These are phyloP conservation scores for Pseudois nayaur DNA, from an alignment of 2,113 vertebrate species.

Conservation along the genomic window DNA sequence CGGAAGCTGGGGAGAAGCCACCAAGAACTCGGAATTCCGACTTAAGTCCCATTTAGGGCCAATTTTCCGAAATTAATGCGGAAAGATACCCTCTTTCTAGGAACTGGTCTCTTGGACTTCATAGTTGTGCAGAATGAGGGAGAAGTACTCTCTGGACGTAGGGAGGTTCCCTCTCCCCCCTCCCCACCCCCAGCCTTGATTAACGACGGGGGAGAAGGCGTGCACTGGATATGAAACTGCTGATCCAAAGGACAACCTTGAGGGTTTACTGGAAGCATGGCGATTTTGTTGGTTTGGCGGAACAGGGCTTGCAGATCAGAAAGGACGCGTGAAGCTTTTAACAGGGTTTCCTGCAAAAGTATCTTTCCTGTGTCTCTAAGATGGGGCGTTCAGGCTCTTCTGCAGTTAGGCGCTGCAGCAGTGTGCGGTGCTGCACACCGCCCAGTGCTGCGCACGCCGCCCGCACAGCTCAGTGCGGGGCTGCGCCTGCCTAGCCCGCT, in stretches of 20 bases:
- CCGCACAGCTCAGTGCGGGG: background rate
- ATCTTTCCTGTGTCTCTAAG: background rate
- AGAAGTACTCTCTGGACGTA: background rate
- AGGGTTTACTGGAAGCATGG: background rate
- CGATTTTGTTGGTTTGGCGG: background rate
- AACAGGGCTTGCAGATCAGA: background rate
- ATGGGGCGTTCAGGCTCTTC: background rate
- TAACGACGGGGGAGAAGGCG: background rate
- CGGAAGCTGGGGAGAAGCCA: constrained; percentile 80
- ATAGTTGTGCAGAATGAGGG: background rate
- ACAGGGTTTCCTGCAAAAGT: background rate
- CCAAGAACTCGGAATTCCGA: constrained; percentile 55
- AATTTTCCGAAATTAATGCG: constrained; percentile 31
- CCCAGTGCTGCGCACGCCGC: background rate
- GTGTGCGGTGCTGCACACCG: fast-evolving
- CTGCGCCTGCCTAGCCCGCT: background rate
- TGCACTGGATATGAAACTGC: background rate
- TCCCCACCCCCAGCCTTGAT: background rate
- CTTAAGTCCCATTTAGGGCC: constrained; percentile 34
- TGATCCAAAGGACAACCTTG: background rate
- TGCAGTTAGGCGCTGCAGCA: background rate
- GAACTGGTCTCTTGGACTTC: background rate
- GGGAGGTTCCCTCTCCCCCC: background rate
- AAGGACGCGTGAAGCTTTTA: background rate
- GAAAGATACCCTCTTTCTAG: constrained; percentile 29